Base-by-base conservation (phyloP, 2,113 vertebrate species). In the Campylorhamphus procurvoides region DNA sequence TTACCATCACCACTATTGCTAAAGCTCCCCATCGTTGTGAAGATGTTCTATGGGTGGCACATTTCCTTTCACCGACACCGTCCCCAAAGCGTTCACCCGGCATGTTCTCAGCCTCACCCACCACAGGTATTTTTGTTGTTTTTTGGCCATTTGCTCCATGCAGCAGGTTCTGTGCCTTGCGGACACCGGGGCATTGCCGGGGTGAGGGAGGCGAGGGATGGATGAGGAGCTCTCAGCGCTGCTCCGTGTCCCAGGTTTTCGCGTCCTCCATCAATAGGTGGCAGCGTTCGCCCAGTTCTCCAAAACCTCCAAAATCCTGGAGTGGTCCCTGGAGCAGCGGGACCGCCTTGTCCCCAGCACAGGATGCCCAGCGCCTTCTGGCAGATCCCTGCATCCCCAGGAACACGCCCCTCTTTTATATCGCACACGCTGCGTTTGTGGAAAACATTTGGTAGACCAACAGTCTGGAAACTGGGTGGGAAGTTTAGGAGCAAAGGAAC, bases 251-350 rank as follows among this genome's bases (percentile, higher is more conserved):
- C 10, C 15, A 10, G 52, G 33, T 35, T 84, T 82, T 75, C 74
- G 9, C 64, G 6, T 63, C 37, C 87, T 87, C 83, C 96, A 97
- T 97, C 98, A 95, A 97, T 98, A 98, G 98, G 81, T 98, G 97
- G 97, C 97, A 98, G 93, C 94, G 84, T 97, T 86, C 97, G 58
- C 97, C 86, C 95, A 85, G 96, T 4, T 96, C 97, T 98, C 90
- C 97, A 10, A 14, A 56, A 33, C 95, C 97, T 98, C 90, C 97
- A 10, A 14, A 56, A 33, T 3, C 72, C 79, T 5, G 42, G 7
- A 0, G 1, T 3, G 53, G 39, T 44, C 49, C 77, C 47, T 2
- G 74, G 74, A 91, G 87, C 83, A 20, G 90, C 76, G 53, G 33
- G 24, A 18, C 2, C 20, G 6, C 52, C 1, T 12, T 37, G 84